Conservation (phyloP, 2,797 vertebrate genomes). For the Microctenopoma lineatum region DNA sequence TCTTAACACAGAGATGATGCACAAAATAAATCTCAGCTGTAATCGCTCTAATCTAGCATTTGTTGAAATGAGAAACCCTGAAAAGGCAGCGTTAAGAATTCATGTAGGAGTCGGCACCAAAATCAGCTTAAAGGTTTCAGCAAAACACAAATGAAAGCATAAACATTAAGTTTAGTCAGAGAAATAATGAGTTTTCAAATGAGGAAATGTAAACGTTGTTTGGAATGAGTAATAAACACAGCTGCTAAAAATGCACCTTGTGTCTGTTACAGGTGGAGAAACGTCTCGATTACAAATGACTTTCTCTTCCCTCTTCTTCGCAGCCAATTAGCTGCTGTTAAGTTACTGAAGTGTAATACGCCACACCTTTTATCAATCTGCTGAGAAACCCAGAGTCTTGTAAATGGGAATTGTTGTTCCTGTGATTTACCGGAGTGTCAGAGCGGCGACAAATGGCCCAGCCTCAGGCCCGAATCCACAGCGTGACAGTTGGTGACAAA, state of each 20-base stretch:
- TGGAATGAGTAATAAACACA: slow-evolving; percentile 20
- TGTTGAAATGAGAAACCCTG: slow-evolving; percentile 2
- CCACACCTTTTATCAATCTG: slow-evolving; percentile 29
- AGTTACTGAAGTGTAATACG: slow-evolving; percentile 3
- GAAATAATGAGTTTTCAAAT: neutral
- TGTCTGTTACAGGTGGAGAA: neutral
- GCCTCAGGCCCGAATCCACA: slow-evolving; percentile 37
- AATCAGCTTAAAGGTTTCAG: neutral
- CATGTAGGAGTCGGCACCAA: neutral
- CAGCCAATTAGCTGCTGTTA: slow-evolving; percentile 14
- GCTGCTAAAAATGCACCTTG: slow-evolving; percentile 24
- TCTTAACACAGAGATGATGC: slow-evolving; percentile 39
- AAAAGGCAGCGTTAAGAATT: slow-evolving; percentile 4
- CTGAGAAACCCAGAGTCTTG: slow-evolving; percentile 19
- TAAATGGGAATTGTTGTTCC: slow-evolving; percentile 37
- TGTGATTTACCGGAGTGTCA: slow-evolving; percentile 56
- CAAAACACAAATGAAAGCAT: neutral
- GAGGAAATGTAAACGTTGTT: neutral
- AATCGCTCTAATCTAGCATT: slow-evolving; percentile 33
- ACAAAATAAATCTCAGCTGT: slow-evolving; percentile 16
- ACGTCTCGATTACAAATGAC: neutral
- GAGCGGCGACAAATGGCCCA: slow-evolving; percentile 36
- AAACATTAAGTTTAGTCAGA: neutral
- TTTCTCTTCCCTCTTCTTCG: slow-evolving; percentile 6
- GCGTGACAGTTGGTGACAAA: slow-evolving; percentile 52